Evolutionary conservation across 2,797 vertebrate species (phyloP).

Genomic region (Notamacropus eugenii): DNA sequence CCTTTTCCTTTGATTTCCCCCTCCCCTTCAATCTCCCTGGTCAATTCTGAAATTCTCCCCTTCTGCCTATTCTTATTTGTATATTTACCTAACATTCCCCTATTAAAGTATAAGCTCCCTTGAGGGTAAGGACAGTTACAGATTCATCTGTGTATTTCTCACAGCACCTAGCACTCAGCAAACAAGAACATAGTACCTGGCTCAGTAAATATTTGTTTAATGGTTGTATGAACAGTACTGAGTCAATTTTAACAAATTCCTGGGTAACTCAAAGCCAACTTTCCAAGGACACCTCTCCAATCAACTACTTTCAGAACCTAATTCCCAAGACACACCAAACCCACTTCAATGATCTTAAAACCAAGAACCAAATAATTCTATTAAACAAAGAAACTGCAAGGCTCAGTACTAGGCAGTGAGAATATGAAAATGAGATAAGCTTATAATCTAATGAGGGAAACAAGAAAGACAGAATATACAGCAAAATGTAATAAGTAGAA

Average conservation of each 20-base stretch:
- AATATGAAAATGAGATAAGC: neutral
- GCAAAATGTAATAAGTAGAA: neutral
- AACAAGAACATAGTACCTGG: neutral
- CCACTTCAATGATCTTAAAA: constrained; percentile 20
- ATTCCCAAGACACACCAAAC: constrained; percentile 5
- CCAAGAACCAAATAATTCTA: constrained; percentile 3
- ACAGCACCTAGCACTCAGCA: neutral
- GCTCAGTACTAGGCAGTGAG: too few relatives aligned
- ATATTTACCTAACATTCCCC: neutral
- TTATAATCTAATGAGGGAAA: neutral
- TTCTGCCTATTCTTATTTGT: neutral
- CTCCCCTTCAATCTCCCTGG: neutral
- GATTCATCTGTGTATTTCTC: neutral
- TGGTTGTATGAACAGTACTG: neutral
- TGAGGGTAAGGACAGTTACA: neutral
- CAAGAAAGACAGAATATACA: neutral
- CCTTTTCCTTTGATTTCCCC: neutral
- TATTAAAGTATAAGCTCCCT: neutral
- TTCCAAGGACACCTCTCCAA: constrained; percentile 5
- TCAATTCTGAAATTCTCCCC: neutral
- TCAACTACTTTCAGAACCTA: constrained; percentile 7
- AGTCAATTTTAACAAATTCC: constrained; percentile 31
- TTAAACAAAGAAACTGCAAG: neutral
- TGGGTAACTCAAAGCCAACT: neutral
- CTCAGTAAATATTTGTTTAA: constrained; percentile 15